phyloP scores from a whole-genome alignment of 2,113 vertebrate genomes.

The Gambusia holbrooki region DNA sequence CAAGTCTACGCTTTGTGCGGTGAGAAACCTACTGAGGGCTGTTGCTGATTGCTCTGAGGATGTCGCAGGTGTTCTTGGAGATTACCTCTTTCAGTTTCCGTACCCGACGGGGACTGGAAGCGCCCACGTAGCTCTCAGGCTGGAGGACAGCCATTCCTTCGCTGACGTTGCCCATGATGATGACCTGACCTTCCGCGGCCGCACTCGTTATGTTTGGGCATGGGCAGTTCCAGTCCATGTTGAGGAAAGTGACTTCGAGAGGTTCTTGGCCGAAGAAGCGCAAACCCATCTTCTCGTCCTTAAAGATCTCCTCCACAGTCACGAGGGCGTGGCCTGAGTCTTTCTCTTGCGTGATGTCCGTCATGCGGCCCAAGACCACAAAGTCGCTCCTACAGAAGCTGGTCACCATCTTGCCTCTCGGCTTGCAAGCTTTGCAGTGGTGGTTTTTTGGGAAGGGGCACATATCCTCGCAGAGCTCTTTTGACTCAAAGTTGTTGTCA shows the following conservation, averaged over 20 bases:
- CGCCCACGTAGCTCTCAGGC: constrained; percentile 91
- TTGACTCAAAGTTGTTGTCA: constrained; percentile 95
- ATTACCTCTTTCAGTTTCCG: constrained; percentile 91
- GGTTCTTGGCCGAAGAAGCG: constrained; percentile 92
- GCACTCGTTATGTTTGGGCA: constrained; percentile 92
- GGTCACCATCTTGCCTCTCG: constrained; percentile 91
- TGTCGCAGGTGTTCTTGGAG: constrained; percentile 95
- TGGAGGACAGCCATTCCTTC: constrained; percentile 93
- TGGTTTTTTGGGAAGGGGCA: constrained; percentile 90
- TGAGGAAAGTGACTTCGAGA: constrained; percentile 91
- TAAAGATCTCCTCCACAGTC: constrained; percentile 92
- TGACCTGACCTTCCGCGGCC: constrained; percentile 85
- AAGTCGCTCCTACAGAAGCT: constrained; percentile 97
- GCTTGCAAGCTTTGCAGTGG: constrained; percentile 90
- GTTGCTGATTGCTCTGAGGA: constrained; percentile 90
- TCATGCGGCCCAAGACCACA: constrained; percentile 90
- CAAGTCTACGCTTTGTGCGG: not conserved
- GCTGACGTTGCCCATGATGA: constrained; percentile 93
- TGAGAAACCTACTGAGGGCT: constrained; percentile 78
- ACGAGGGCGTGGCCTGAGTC: constrained; percentile 90
- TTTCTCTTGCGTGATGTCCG: constrained; percentile 88
- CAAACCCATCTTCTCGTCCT: constrained; percentile 98
- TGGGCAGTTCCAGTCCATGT: constrained; percentile 95
- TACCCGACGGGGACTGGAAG: constrained; percentile 85
- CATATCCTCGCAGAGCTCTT: constrained; percentile 90